Base-by-base conservation (phyloP, 1,140 invertebrate genomes). In the Procambarus virginalis region DNA sequence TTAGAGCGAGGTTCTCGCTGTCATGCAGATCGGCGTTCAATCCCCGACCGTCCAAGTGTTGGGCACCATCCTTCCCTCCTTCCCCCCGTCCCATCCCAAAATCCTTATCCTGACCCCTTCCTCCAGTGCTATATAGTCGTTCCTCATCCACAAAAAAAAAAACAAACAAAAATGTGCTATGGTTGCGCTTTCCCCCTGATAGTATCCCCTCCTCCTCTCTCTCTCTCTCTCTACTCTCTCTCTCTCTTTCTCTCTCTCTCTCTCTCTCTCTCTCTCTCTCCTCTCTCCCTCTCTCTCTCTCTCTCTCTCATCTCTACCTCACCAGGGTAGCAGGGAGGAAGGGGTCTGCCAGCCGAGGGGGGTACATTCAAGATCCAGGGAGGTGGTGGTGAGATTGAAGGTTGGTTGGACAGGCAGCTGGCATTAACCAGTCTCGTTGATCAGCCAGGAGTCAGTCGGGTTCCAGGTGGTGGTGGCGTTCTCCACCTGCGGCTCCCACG, bases 201-300 rank as follows among this genome's bases (percentile, higher is more conserved):
- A n/a, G n/a, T 45, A 4, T 45, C 34, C 17, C 34, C 70, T 75
- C 70, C 34, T 20, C 20, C 70, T 75, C 70, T 75, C 70, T 34
- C 75, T 34, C 20, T 4, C 75, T 34, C 12, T 17, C 22, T 34
- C 22, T 34, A 14, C 46, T 48, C 46, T 17, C 46, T n/a, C 45
- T n/a, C 17, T 48, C 46, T 48, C 17, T 48, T 17, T 10, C 9
- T 48, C 10, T 48, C 8, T 22, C 46, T 3, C 17, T 45, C 8
- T 48, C 46, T 17, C 46, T 48, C 4, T 22, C 46, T 22, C 46
- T 45, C 2, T 17, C 46, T n/a, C 46, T 14, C 9, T 48, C 10
- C 6, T 76, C 70, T 73, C 70, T 73, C 70, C 20, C 70, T 73
- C 70, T 73, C 70, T 73, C 70, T 73, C 70, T 73, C 70, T 73